Base-by-base conservation (phyloP, 2,797 vertebrate species). In the Hipposideros larvatus region DNA sequence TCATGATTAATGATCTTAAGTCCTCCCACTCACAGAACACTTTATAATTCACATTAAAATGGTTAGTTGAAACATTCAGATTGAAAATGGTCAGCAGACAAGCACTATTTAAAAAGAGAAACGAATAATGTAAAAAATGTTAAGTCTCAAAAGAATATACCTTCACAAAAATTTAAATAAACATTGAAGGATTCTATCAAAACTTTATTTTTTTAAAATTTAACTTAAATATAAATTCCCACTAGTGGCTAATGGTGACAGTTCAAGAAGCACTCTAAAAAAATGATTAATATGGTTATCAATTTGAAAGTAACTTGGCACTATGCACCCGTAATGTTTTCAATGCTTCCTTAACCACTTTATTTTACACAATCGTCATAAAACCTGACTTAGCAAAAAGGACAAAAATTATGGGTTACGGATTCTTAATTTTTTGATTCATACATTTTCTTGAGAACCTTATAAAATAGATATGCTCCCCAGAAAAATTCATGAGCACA, bases 81-180 rank as follows among this genome's bases (percentile, higher is more conserved):
- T 9, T 48, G 28, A 95, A 91, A 94, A 65, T 75, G 43, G 34
- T 57, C 26, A 59, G 68, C 73, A 19, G 19, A 53, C 2, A 75
- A 0, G 16, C 21, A 34, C 4, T 48, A 46, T 80, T 83, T n/a
- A 34, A 68, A 66, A 88, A 84, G 28, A 61, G 15, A 37, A 85
- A 80, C 70, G n/a, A 80, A 28, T 70, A 8, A 28, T n/a, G 4
- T 86, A 53, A 84, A 92, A 90, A 53, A 79, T 41, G 6, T 83
- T 70, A 74, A 63, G 51, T 24, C 13, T 68, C n/a, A 31, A 26
- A 46, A 63, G 46, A 37, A 68, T 71, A 84, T 80, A 87, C 11
- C 28, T 71, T 77, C 37, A 74, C 26, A 31, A 84, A 79, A 83
- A 41, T 89, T 46, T 79, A 78, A 89, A 85, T 89, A 74, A 86